Percentiles rank a stretch among this genome's conserved stretches.
These are phyloP conservation scores for Taxidea taxus DNA, from an alignment of 2,113 vertebrate species.

Conservation along the genomic window DNA sequence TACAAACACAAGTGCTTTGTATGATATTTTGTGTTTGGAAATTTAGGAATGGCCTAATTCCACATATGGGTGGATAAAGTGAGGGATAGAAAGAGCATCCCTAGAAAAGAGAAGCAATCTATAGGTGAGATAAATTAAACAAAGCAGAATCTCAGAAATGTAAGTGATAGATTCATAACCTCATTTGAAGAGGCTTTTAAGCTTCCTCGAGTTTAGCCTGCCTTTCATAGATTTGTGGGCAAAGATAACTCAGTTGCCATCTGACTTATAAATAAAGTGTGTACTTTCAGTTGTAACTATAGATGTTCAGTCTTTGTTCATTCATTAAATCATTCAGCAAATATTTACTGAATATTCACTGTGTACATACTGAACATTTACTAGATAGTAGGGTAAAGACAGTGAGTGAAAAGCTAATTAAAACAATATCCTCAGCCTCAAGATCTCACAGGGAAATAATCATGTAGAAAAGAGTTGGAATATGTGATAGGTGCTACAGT, in stretches of 20 bases:
- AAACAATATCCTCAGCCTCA: background rate
- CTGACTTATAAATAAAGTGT: background rate
- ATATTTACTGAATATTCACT: background rate
- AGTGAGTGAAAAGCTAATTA: background rate
- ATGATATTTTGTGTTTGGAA: background rate
- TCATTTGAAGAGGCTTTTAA: background rate
- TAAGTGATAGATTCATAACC: background rate
- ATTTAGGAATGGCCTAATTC: background rate
- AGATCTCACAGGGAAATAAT: background rate
- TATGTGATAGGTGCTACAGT: background rate
- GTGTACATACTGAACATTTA: background rate
- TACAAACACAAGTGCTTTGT: background rate
- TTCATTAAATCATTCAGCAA: background rate
- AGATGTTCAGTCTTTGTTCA: background rate
- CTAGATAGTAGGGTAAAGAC: background rate
- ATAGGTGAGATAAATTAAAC: background rate
- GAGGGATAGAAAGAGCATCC: background rate
- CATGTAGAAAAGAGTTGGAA: background rate
- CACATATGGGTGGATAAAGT: background rate
- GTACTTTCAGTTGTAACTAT: background rate
- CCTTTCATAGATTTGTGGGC: background rate
- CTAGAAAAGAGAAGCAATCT: background rate
- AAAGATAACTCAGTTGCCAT: background rate
- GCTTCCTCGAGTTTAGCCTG: background rate
- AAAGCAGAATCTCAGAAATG: background rate